phyloP scores from a whole-genome alignment of 1,140 invertebrate genomes.

The Macrotrachela quadricornifera region DNA sequence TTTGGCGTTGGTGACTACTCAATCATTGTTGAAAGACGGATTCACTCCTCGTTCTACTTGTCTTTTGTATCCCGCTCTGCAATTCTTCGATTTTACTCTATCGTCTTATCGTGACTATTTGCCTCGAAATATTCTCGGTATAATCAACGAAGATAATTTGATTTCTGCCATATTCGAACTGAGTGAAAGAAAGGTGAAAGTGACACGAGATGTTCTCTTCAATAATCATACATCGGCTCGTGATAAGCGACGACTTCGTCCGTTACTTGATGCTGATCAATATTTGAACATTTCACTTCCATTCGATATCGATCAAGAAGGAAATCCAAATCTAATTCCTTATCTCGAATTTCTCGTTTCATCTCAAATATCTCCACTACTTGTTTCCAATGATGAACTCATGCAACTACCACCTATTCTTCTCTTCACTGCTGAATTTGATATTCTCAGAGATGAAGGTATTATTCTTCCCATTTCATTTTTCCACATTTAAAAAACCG shows the following conservation, averaged over 20 bases:
- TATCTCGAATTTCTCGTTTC: background rate
- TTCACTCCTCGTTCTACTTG: background rate
- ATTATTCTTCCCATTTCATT: too few species aligned
- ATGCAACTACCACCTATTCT: background rate
- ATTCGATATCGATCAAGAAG: background rate
- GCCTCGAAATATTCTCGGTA: constrained; percentile 1
- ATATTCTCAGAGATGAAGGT: constrained; percentile 6
- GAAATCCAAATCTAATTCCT: background rate
- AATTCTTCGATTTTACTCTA: constrained; percentile 8
- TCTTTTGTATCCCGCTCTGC: constrained; percentile 5
- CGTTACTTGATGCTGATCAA: background rate
- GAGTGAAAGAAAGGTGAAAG: constrained; percentile 1
- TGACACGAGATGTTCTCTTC: background rate
- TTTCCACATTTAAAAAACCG: too few species aligned
- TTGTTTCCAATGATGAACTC: background rate
- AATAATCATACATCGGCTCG: constrained; percentile 2
- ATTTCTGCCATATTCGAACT: constrained; percentile 1
- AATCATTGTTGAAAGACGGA: background rate
- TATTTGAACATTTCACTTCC: background rate
- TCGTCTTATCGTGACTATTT: constrained; percentile 3
- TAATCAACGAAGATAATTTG: constrained; percentile 3
- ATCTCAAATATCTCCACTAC: background rate
- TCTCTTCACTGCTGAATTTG: constrained; percentile 1
- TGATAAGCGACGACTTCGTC: background rate
- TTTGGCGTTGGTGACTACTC: background rate